Percentiles rank a stretch among this genome's conserved stretches.
Conservation (phyloP, 2,888 invertebrate genomes). For the Microctonus aethiopoides region DNA sequence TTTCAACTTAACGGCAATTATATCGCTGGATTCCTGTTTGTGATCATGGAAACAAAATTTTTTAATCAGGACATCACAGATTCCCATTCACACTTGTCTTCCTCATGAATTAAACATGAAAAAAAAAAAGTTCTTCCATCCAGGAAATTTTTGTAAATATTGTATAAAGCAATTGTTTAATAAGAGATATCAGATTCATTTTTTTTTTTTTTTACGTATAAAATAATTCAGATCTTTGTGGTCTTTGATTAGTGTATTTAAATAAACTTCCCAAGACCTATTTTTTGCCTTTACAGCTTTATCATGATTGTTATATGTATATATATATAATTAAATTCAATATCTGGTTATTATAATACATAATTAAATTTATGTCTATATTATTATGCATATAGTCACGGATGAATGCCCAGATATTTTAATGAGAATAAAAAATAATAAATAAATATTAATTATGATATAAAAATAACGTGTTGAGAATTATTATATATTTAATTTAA, state of each 20-base stretch:
- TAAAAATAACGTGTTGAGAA: background rate
- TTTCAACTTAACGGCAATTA: background rate
- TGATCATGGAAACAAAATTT: conserved; percentile 8
- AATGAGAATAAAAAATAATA: conserved; percentile 53
- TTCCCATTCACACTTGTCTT: conserved; percentile 15
- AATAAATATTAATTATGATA: conserved; percentile 34
- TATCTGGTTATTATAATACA: conserved; percentile 55
- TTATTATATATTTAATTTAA: background rate
- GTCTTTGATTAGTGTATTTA: conserved; percentile 43
- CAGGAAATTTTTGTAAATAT: conserved; percentile 58
- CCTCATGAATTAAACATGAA: conserved; percentile 16
- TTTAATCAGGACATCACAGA: background rate
- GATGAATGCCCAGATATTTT: conserved; percentile 61
- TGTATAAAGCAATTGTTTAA: conserved; percentile 64
- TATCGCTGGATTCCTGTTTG: background rate
- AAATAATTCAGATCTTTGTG: conserved; percentile 46
- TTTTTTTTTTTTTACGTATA: conserved; percentile 35
- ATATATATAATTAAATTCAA: conserved; percentile 44
- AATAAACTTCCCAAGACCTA: background rate
- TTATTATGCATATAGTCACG: conserved; percentile 55
- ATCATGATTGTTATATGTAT: conserved; percentile 47
- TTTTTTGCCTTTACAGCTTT: conserved; percentile 16
- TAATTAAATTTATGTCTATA: conserved; percentile 53
- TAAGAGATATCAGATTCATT: conserved; percentile 54
- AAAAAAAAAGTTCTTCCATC: conserved; percentile 22